Conservation (phyloP, 2,888 invertebrate species). For the Cremastinae sp. region DNA sequence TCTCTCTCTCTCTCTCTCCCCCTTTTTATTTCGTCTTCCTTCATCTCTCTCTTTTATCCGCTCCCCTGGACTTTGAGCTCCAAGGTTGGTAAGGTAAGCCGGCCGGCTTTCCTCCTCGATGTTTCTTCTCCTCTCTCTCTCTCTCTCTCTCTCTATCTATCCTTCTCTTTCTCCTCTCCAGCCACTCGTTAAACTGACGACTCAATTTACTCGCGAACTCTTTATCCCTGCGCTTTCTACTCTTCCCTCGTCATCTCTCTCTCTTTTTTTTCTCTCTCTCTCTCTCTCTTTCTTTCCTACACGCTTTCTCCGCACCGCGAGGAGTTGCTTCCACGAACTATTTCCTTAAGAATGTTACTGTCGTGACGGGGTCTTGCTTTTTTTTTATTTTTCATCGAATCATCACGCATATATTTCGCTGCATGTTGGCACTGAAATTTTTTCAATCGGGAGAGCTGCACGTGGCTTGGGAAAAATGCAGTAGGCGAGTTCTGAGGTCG, state of each 20-base stretch:
- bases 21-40: constrained; percentile 58
- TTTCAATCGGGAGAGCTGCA: too few relatives aligned
- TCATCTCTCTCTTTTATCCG: constrained; percentile 57
- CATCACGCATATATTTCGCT: not conserved
- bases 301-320: not conserved
- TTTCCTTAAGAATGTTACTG: constrained; percentile 10
- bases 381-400: constrained; percentile 1
- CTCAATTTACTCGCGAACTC: constrained; percentile 66
- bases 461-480: too few relatives aligned
- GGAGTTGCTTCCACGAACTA: constrained; percentile 37
- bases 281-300: not conserved
- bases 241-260: not conserved
- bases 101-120: not conserved
- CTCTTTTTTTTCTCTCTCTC: too few relatives aligned
- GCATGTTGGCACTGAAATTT: not conserved
- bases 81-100: not conserved
- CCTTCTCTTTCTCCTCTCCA: constrained; percentile 22
- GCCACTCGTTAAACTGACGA: constrained; percentile 72
- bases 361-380: constrained; percentile 1
- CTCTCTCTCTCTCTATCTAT: constrained; percentile 11
- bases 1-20: constrained; percentile 14
- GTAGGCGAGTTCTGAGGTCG: not conserved
- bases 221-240: constrained; percentile 7
- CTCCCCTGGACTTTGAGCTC: constrained; percentile 35
- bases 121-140: not conserved